Evolutionary conservation across 1,140 invertebrate species (phyloP).

Genomic region (Lysiphlebus fabarum): DNA sequence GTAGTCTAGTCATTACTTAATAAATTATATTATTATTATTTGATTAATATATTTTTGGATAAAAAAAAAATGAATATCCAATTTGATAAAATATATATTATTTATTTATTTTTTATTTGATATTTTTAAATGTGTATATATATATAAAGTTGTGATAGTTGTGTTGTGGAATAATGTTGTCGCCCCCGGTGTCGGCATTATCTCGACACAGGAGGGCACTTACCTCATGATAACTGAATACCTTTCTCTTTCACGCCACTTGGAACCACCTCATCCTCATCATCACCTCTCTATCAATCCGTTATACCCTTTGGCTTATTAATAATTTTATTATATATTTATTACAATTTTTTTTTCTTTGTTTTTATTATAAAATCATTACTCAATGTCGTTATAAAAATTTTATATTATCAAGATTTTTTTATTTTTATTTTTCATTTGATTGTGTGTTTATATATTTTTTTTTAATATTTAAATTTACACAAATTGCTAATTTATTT

Average conservation of each 20-base stretch:
- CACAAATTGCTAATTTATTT: too few relatives aligned
- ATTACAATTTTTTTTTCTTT: conserved; percentile 16
- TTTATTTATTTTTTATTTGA: conserved; percentile 35
- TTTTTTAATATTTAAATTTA: too few relatives aligned
- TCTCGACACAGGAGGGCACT: conserved; percentile 53
- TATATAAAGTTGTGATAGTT: conserved; percentile 44
- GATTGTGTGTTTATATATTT: too few relatives aligned
- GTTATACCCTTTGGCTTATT: conserved; percentile 7
- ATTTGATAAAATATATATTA: conserved; percentile 29
- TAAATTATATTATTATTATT: too few relatives aligned
- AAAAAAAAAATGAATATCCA: conserved; percentile 17
- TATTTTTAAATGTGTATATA: conserved; percentile 32
- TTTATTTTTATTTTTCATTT: too few relatives aligned
- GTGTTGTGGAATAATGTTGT: conserved; percentile 52
- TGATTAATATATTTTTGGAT: too few relatives aligned
- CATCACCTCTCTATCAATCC: not conserved
- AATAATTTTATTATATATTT: conserved; percentile 2
- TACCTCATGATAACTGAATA: conserved; percentile 47
- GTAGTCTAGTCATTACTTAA: too few relatives aligned
- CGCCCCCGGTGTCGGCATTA: conserved; percentile 51
- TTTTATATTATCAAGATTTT: too few relatives aligned
- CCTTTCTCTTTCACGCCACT: conserved; percentile 19
- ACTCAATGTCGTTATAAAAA: too few relatives aligned
- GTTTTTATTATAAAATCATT: too few relatives aligned
- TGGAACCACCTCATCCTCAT: conserved; percentile 8